Conservation (phyloP, 2,888 invertebrate genomes). For the Nasonovia ribisnigri region DNA sequence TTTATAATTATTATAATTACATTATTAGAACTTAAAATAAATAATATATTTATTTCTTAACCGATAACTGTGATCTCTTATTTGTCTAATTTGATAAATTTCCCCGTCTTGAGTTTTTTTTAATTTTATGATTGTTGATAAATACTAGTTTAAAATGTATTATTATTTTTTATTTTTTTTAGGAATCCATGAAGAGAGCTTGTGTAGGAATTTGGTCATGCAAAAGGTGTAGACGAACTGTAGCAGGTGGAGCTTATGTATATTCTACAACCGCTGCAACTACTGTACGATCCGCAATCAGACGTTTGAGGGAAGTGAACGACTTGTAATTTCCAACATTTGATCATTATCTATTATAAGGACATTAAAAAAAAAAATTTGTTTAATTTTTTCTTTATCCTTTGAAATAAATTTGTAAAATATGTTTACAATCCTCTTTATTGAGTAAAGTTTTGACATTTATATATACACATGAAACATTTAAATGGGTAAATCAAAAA, state of each 20-base stretch:
- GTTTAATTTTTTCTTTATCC: not conserved
- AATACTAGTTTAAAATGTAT: not conserved
- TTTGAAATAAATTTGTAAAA: not conserved
- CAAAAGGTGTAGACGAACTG: constrained; percentile 95
- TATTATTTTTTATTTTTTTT: constrained; percentile 69
- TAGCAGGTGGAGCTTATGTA: constrained; percentile 99
- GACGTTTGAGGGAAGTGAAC: constrained; percentile 93
- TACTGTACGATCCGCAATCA: constrained; percentile 95
- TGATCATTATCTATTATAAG: constrained; percentile 62
- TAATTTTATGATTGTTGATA: not conserved
- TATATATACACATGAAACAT: not conserved
- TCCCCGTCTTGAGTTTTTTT: not conserved
- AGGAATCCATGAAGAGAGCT: constrained; percentile 98
- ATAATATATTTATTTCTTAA: no score
- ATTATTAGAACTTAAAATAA: no score
- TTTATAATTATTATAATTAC: no score
- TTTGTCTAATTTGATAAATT: not conserved
- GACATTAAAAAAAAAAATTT: constrained; percentile 27
- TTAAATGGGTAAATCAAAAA: not conserved
- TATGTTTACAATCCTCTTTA: not conserved
- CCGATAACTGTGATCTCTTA: not conserved
- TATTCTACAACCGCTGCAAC: constrained; percentile 98
- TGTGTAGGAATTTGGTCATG: constrained; percentile 99
- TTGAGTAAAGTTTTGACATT: not conserved
- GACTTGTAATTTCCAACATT: constrained; percentile 75